A percentile compares a stretch with the other conserved stretches of the same genome.
phyloP scores from a whole-genome alignment of 2,113 vertebrate genomes.

The Syrrhaptes paradoxus region DNA sequence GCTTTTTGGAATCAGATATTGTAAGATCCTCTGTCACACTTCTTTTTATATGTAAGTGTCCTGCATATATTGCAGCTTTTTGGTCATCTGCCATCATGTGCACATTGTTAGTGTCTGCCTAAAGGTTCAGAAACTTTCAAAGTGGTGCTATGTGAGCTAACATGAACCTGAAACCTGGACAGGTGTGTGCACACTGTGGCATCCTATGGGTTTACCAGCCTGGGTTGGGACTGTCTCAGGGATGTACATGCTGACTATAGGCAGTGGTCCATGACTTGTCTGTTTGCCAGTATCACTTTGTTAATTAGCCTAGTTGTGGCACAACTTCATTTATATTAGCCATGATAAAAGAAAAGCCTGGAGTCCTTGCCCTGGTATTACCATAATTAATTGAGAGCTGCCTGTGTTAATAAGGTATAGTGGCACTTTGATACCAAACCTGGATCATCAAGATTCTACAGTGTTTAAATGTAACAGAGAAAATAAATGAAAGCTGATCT shows the following conservation, averaged over 20 bases:
- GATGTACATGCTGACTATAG: background rate
- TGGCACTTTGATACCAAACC: background rate
- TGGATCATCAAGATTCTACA: background rate
- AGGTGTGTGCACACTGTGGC: background rate
- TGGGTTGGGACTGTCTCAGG: rapidly evolving
- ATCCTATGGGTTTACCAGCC: background rate
- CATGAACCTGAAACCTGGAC: background rate
- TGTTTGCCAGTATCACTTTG: background rate
- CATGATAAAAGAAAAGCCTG: background rate
- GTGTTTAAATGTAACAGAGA: background rate
- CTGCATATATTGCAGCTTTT: background rate
- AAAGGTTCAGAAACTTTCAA: background rate
- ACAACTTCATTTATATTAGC: background rate
- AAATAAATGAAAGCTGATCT: background rate
- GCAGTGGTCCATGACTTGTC: background rate
- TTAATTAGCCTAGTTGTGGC: background rate
- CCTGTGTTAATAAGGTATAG: background rate
- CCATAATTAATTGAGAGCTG: background rate
- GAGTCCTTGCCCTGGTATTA: background rate
- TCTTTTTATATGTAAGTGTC: background rate
- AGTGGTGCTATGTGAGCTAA: background rate
- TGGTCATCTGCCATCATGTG: background rate
- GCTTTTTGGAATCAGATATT: background rate
- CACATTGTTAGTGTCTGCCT: background rate
- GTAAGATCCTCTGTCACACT: background rate